These are phyloP conservation scores for Cyanistes caeruleus DNA, from an alignment of 2,113 vertebrate genomes.

Conservation along the genomic window DNA sequence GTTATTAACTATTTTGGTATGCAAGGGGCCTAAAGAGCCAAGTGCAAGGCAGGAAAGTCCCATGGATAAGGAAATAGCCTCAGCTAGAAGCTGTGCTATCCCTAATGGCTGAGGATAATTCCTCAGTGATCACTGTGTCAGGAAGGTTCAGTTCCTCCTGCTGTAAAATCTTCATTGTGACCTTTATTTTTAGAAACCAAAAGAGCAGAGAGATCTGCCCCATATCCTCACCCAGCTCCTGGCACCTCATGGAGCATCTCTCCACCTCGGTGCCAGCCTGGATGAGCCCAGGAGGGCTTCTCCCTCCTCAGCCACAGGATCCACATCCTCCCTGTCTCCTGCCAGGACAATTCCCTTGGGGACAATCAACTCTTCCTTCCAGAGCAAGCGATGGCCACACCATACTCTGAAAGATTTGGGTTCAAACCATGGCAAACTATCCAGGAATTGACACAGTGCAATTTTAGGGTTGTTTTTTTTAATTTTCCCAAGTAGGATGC, in stretches of 20 bases:
- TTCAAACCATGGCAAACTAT: not conserved
- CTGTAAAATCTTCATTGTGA: not conserved
- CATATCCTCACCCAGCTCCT: not conserved
- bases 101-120: not conserved
- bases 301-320: not conserved
- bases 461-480: rapidly evolving
- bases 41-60: not conserved
- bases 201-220: not conserved
- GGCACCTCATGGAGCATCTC: not conserved
- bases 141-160: not conserved
- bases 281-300: not conserved
- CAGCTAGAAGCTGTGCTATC: not conserved
- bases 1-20: not conserved
- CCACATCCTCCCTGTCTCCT: not conserved
- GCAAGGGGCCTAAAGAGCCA: not conserved
- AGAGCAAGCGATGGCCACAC: not conserved
- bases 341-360: not conserved
- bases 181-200: not conserved
- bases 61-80: not conserved
- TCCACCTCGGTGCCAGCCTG: not conserved
- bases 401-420: not conserved
- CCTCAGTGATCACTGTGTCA: not conserved
- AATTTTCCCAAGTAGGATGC: not conserved
- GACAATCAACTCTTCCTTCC: not conserved
- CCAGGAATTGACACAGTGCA: not conserved